A percentile compares a stretch with the other conserved stretches of the same genome.
phyloP scores from a whole-genome alignment of 1,140 invertebrate species.

The Archivesica marissinica region DNA sequence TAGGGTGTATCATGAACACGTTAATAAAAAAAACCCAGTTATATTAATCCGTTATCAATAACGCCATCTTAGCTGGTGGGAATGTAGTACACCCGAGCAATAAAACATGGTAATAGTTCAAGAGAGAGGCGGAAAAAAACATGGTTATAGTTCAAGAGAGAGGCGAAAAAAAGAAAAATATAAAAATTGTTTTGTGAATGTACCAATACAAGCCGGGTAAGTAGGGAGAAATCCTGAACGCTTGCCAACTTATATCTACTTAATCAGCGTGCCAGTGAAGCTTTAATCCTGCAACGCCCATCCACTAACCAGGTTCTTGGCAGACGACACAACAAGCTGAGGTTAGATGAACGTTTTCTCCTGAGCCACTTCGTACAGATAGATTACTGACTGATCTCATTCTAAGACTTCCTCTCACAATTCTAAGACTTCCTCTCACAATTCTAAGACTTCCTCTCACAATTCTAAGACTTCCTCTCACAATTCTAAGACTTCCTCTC shows the following conservation, averaged over 20 bases:
- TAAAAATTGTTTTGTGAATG: conserved; percentile 20
- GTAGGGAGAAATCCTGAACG: not conserved
- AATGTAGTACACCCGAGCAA: no score
- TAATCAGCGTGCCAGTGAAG: conserved; percentile 26
- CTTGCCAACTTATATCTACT: conserved; percentile 16
- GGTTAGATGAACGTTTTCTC: not conserved
- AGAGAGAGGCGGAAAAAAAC: not conserved
- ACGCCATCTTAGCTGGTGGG: no score
- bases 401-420: no score
- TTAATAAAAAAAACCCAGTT: no score
- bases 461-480: no score
- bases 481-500: no score
- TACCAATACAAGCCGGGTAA: not conserved
- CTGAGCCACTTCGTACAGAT: conserved; percentile 8
- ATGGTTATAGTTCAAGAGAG: no score
- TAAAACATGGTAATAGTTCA: no score
- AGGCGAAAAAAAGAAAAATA: not conserved
- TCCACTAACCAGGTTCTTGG: conserved; percentile 28
- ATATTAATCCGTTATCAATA: no score
- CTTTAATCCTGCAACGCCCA: not conserved
- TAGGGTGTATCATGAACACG: no score
- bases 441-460: no score
- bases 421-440: no score
- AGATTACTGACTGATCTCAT: conserved; percentile 9
- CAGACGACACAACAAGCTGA: conserved; percentile 3